Base-by-base conservation (phyloP, 2,113 vertebrate genomes). In the Columba janthina region DNA sequence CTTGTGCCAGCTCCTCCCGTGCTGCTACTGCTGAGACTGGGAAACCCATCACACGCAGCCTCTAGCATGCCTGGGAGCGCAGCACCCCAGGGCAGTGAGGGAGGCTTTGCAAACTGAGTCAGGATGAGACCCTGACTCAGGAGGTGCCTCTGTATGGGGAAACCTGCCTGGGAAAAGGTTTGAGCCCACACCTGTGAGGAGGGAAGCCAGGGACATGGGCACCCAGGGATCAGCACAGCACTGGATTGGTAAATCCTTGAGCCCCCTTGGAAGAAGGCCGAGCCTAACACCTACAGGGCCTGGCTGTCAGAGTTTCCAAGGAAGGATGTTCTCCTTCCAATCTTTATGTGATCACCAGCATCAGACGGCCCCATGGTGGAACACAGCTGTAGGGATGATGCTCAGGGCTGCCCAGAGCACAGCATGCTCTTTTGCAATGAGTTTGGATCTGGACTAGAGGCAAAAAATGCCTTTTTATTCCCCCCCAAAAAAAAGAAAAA, bases 351-450 rank as follows among this genome's bases (percentile, higher is more conserved):
- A 94, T 83, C 50, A 62, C 60, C 48, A 56, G 72, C 64, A 25
- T 72, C n/a, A 71, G 75, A 31, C 0, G 1, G 61, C 60, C 70
- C 64, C 1, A 0, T 1, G 6, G 78, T 36, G 93, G 94, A 90
- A 88, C 77, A 42, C 91, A 96, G 91, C 91, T 93, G 91, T 5
- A 57, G 57, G 57, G 61, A 74, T 13, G 2, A 6, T 5, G 42
- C 31, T 26, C 10, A 1, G 71, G 19, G 40, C 78, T 88, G 77
- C 61, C 25, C 71, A 58, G 46, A 85, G 50, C 12, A 58, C 94
- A 95, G 81, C 58, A 34, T 73, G 60, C 87, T 62, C 85, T 96
- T 96, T 67, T 85, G 75, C 89, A 90, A 93, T 36, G 71, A 75
- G 18, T 54, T 93, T 88, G 84, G 91, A 88, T 85, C n/a, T 0